These are phyloP conservation scores for Synergus gifuensis DNA, from an alignment of 2,888 invertebrate species.

Conservation along the genomic window DNA sequence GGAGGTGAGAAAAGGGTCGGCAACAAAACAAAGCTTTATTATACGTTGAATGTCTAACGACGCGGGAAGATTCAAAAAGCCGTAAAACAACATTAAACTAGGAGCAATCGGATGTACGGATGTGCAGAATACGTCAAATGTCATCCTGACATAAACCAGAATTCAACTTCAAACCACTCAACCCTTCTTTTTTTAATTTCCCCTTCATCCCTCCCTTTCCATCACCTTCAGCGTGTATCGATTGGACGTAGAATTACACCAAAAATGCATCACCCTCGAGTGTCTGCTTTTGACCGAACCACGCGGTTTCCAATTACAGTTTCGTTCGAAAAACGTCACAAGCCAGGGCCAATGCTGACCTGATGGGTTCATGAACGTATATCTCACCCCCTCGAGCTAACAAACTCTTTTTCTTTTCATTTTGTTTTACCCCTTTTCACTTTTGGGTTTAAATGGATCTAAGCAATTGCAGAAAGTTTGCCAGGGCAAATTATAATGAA, in stretches of 20 bases:
- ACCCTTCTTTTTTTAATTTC: constrained; percentile 48
- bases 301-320: constrained; percentile 67
- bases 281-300: constrained; percentile 66
- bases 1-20: neutral
- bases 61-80: constrained; percentile 50
- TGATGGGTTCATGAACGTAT: constrained; percentile 5
- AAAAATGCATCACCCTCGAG: constrained; percentile 42
- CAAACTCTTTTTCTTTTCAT: constrained; percentile 48
- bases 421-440: neutral
- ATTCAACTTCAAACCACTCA: constrained; percentile 50
- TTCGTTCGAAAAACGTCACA: constrained; percentile 50
- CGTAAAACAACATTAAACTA: constrained; percentile 69
- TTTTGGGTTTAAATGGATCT: neutral
- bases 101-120: constrained; percentile 67
- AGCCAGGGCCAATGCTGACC: constrained; percentile 1
- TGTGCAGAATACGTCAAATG: constrained; percentile 66
- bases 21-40: neutral
- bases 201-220: constrained; percentile 45
- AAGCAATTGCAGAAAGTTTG: neutral
- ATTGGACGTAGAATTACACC: constrained; percentile 40
- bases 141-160: constrained; percentile 47
- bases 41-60: constrained; percentile 47
- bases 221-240: constrained; percentile 31
- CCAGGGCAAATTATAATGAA: neutral
- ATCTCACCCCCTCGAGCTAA: constrained; percentile 42